A percentile compares a stretch with the other conserved stretches of the same genome.
Conservation (phyloP, 2,113 vertebrate species). For the Mionectes macconnelli region DNA sequence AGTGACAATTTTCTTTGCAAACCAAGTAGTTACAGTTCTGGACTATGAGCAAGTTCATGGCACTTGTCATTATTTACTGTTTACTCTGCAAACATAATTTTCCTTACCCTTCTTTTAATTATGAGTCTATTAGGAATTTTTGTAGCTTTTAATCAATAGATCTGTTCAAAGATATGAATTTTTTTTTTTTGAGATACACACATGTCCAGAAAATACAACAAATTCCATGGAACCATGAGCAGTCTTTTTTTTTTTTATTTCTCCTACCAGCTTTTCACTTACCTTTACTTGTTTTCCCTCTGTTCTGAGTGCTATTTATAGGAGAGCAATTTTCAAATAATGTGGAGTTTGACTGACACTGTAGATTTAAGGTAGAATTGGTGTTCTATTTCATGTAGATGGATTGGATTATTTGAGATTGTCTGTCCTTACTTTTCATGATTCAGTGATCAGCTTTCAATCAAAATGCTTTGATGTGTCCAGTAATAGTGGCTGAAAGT, state of each 20-base stretch:
- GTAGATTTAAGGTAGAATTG: background rate
- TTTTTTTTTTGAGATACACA: background rate
- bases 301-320: background rate
- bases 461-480: background rate
- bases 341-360: background rate
- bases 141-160: background rate
- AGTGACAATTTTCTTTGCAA: background rate
- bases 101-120: background rate
- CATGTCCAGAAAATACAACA: background rate
- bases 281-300: background rate
- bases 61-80: background rate
- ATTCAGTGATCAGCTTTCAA: background rate
- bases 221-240: background rate
- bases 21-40: background rate
- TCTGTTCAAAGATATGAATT: background rate
- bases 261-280: background rate
- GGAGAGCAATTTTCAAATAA: background rate
- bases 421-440: background rate
- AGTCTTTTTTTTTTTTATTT: background rate
- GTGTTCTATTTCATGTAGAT: background rate
- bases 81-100: background rate
- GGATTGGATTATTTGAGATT: background rate
- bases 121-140: background rate
- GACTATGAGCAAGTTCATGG: background rate
- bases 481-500: background rate